A percentile compares a stretch with the other conserved stretches of the same genome.
Conservation (phyloP, 2,888 invertebrate species). For the Cecidostiba fungosa region DNA sequence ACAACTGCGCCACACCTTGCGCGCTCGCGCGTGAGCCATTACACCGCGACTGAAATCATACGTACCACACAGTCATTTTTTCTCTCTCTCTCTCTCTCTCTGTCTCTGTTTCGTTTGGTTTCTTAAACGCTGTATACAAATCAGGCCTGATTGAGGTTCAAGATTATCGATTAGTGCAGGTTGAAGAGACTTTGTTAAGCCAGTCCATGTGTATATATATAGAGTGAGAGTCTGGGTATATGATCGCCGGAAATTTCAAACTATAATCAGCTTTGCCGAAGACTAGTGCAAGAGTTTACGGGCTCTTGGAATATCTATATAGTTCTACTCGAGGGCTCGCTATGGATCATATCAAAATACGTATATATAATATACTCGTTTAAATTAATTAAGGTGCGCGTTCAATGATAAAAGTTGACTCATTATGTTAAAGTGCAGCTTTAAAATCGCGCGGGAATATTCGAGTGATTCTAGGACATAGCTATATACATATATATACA, state of each 20-base stretch:
- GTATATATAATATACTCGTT: no score
- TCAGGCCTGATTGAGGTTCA: neutral
- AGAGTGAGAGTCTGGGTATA: neutral
- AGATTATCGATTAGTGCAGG: constrained; percentile 17
- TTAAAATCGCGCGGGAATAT: no score
- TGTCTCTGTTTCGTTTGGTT: neutral
- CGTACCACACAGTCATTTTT: neutral
- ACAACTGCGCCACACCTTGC: constrained; percentile 69
- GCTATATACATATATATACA: no score
- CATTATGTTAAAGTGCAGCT: no score
- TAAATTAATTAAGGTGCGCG: no score
- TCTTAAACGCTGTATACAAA: neutral
- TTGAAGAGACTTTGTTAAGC: constrained; percentile 49
- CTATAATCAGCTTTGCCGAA: constrained; percentile 54
- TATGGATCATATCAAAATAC: no score
- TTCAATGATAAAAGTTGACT: no score
- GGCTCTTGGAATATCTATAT: neutral
- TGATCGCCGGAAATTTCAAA: constrained; percentile 44
- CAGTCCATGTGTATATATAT: neutral
- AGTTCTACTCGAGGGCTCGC: neutral
- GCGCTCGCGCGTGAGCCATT: no score
- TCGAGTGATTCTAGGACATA: no score
- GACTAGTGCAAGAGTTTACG: constrained; percentile 34
- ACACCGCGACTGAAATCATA: constrained; percentile 52
- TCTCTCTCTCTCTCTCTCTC: neutral